These are phyloP conservation scores for Patella depressa DNA, from an alignment of 2,888 invertebrate species.

Conservation along the genomic window DNA sequence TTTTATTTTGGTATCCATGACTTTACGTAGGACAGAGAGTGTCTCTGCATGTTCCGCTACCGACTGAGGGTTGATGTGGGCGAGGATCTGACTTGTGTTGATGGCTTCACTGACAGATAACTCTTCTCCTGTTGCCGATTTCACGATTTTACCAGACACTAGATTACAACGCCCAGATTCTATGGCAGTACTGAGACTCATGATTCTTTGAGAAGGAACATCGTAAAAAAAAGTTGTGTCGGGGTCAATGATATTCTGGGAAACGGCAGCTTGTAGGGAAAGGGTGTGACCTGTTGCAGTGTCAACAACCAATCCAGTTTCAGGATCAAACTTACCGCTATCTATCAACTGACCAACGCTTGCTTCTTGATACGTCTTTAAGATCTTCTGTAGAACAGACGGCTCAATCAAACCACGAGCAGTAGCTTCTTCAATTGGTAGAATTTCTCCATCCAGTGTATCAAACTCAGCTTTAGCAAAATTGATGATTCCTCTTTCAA, in stretches of 20 bases:
- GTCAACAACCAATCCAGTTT: constrained; percentile 72
- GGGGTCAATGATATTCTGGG: constrained; percentile 56
- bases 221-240: constrained; percentile 60
- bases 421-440: constrained; percentile 60
- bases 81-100: constrained; percentile 85
- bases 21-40: constrained; percentile 51
- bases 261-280: constrained; percentile 68
- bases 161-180: constrained; percentile 59
- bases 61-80: constrained; percentile 51
- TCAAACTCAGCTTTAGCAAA: constrained; percentile 55
- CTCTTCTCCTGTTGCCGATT: constrained; percentile 84
- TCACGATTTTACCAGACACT: constrained; percentile 56
- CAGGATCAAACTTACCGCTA: constrained; percentile 72
- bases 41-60: constrained; percentile 56
- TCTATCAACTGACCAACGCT: constrained; percentile 58
- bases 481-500: constrained; percentile 58
- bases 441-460: constrained; percentile 48
- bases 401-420: constrained; percentile 58
- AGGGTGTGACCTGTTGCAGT: constrained; percentile 68
- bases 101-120: constrained; percentile 94
- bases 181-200: constrained; percentile 56
- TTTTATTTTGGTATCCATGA: constrained; percentile 76
- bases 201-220: constrained; percentile 49
- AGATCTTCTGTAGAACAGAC: constrained; percentile 52
- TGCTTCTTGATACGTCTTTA: constrained; percentile 56